phyloP scores from a whole-genome alignment of 2,888 invertebrate species.

The Drosophila emarginata region DNA sequence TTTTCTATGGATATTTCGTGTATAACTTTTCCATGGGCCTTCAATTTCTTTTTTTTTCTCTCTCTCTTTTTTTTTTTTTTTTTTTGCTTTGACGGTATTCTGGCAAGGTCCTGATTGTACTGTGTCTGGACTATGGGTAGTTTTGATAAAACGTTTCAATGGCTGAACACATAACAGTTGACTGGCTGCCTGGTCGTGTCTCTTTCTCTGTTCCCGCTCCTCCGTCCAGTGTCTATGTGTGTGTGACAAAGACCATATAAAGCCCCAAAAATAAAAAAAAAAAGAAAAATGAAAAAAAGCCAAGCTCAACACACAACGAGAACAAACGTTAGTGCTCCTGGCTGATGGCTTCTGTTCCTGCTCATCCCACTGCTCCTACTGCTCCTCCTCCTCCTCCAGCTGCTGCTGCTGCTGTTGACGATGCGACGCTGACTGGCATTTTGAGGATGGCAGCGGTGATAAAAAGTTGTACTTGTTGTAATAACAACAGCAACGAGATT shows the following conservation, averaged over 20 bases:
- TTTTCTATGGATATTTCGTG: conserved; percentile 10
- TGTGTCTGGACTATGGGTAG: conserved; percentile 63
- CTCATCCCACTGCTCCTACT: conserved; percentile 8
- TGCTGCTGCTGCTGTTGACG: conserved; percentile 55
- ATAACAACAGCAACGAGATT: conserved; percentile 59
- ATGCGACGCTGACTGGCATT: conserved; percentile 73
- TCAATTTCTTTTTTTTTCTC: not conserved
- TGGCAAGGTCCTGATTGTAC: conserved; percentile 3
- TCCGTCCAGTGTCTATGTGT: conserved; percentile 19
- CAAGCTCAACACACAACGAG: conserved; percentile 61
- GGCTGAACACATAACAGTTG: conserved; percentile 75
- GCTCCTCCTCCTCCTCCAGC: conserved; percentile 21
- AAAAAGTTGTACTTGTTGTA: conserved; percentile 75
- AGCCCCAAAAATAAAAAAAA: conserved; percentile 52
- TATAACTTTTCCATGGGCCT: not conserved
- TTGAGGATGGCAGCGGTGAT: conserved; percentile 74
- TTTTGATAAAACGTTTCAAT: conserved; percentile 76
- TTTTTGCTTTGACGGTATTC: conserved; percentile 1
- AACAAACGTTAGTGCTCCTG: conserved; percentile 54
- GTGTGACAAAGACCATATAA: conserved; percentile 72
- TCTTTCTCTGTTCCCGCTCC: conserved; percentile 32
- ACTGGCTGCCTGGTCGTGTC: conserved; percentile 68
- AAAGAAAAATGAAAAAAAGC: conserved; percentile 35
- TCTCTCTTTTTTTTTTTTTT: not conserved
- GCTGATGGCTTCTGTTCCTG: conserved; percentile 28